Evolutionary conservation across 64 coral and sea anemone genomes (phyloP).

Genomic region (Stylophora pistillata): DNA sequence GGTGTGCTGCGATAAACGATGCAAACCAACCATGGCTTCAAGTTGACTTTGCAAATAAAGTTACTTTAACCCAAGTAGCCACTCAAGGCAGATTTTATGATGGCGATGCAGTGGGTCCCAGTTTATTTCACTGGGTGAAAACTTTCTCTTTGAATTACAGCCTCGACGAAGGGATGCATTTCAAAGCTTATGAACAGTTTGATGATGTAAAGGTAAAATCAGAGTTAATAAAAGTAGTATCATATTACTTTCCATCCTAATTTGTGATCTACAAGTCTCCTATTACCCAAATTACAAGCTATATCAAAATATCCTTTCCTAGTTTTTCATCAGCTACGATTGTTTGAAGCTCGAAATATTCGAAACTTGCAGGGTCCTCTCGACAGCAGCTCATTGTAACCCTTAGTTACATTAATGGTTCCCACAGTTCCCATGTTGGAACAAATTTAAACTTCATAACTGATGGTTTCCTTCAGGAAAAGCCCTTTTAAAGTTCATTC

Average conservation of each 20-base stretch:
- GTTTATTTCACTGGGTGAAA: neutral
- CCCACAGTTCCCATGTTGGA: too few relatives aligned
- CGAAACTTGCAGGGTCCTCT: too few relatives aligned
- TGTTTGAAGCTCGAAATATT: too few relatives aligned
- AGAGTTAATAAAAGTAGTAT: neutral
- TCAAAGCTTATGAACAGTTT: constrained; percentile 2
- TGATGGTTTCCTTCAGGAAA: too few relatives aligned
- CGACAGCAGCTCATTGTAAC: too few relatives aligned
- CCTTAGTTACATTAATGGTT: too few relatives aligned
- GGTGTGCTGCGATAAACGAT: neutral
- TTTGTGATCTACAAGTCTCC: too few relatives aligned
- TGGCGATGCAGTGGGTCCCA: neutral
- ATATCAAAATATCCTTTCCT: too few relatives aligned
- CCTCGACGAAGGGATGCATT: neutral
- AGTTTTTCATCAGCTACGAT: too few relatives aligned
- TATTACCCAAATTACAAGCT: too few relatives aligned
- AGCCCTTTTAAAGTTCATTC: too few relatives aligned
- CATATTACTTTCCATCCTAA: neutral
- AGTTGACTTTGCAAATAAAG: neutral
- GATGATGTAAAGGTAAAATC: neutral
- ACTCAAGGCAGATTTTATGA: constrained; percentile 20
- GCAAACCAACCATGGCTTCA: neutral
- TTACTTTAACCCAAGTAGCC: neutral
- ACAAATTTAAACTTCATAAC: too few relatives aligned
- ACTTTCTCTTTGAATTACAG: neutral